Evolutionary conservation across 2,797 vertebrate species (phyloP), one percentile per base, ranked within the genome.

Genomic region (Erethizon dorsatum): DNA sequence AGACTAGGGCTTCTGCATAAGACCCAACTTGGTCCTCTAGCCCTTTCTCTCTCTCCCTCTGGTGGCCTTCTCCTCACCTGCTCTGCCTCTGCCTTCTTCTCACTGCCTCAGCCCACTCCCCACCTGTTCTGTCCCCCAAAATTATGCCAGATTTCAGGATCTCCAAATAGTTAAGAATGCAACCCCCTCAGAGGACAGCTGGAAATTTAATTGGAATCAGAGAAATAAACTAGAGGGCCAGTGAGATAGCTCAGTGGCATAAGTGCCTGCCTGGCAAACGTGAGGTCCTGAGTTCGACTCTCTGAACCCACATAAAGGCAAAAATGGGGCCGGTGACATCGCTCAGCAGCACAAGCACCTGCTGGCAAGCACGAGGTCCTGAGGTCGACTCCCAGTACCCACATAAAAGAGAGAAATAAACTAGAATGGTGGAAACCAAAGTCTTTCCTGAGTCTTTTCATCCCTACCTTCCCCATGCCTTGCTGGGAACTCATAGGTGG

Each of bases 381-480:
- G 37, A 41, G 37, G 37, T 41, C 37, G 37, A 41, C 37, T 41
- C 37, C 37, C 37, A 41, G 37, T 41, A 41, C 37, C 37, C 37
- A 41, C 37, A 41, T 41, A 41, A 41, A 41, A 41, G 37, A 41
- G 37, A 73, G 14, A 20, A 18, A 15, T 54, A 82, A 67, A 14
- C 31, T 71, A 18, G 10, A 5, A 10, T 28, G 33, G n/a, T 18
- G 1, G 67, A 52, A 63, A 54, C 0, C 8, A 18, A 65, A 33
- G 78, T 80, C 52, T 65, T 31, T 65, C 59, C 52, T 2, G 2
- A 92, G 83, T 73, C 13, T 13, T 71, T 31, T 31, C 5, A 6
- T 4, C 13, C 45, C 52, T 2, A 12, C 37, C 73, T 54, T 28
- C 31, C 45, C 28, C 0, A 0, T 2, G 6, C 26, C 65, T 41